Base-by-base conservation (phyloP, 2,888 invertebrate genomes). In the Chymomyza amoena region DNA sequence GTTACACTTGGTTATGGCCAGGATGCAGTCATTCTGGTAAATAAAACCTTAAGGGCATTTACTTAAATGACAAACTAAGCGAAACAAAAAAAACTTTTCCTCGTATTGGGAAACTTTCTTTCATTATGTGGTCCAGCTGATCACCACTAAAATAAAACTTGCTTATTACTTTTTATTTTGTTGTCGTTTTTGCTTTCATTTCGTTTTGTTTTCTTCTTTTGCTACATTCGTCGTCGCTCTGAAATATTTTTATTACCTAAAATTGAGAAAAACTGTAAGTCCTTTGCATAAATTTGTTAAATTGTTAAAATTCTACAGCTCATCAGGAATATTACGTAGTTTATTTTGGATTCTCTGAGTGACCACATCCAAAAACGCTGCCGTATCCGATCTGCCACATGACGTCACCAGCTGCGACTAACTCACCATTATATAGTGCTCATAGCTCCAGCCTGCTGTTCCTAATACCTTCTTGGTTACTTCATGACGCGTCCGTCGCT, bases 81-180 rank as follows among this genome's bases (percentile, higher is more conserved):
- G 51, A 25, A 32, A n/a, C n/a, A n/a, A 6, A 28, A 60, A 57
- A 45, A 45, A 45, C 5, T 32, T 32, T 2, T 32, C 32, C 39
- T 10, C 13, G 39, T 45, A 45, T 45, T 45, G 39, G 39, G 7
- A 80, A 79, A 76, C 73, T 79, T 79, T 70, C 65, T n/a, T 67
- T 71, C 80, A 79, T 79, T 79, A 76, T 71, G 70, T 56, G 76
- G 59, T 57, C 69, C 78, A 78, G 76, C 70, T 76, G 78, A 75
- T 54, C 61, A 64, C 61, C 54, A 45, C 54, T 61, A 52, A 20
- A 63, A 63, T n/a, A 51, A 20, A 45, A 79, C 71, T 80, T 72
- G 65, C 76, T 78, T 70, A 80, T 79, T 79, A 81, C 70, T 70
- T 78, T 16, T 36, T 61, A 10, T 66, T 32, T 45, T 7, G 15